Evolutionary conservation across 1,140 invertebrate genomes (phyloP).

Genomic region (Drosophila tsacasi): DNA sequence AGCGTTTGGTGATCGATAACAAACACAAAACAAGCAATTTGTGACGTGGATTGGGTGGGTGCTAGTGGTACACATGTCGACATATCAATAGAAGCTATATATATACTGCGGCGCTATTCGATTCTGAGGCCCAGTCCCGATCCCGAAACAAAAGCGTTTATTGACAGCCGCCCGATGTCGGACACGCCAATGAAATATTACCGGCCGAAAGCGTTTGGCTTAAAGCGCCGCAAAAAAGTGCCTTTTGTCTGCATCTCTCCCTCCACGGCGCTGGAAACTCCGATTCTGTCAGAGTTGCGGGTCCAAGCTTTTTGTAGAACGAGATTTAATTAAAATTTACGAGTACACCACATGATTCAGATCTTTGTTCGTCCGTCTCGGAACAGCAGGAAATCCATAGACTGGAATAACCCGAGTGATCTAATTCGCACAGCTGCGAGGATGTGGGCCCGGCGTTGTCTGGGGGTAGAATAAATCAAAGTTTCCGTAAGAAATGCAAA

Average conservation of each 20-base stretch:
- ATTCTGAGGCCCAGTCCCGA: slow-evolving; percentile 12
- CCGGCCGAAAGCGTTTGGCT: slow-evolving; percentile 37
- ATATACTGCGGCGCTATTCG: slow-evolving; percentile 49
- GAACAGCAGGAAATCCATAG: slow-evolving; percentile 72
- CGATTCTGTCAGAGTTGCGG: slow-evolving; percentile 55
- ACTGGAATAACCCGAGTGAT: slow-evolving; percentile 78
- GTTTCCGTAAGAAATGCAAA: slow-evolving; percentile 40
- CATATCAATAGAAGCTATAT: slow-evolving; percentile 33
- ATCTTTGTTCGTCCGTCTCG: slow-evolving; percentile 51
- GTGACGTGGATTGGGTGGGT: slow-evolving; percentile 72
- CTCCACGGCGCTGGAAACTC: slow-evolving; percentile 65
- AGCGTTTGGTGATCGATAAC: slow-evolving; percentile 44
- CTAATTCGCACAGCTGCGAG: slow-evolving; percentile 70
- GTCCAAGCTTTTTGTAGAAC: slow-evolving; percentile 39
- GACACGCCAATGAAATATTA: slow-evolving; percentile 75
- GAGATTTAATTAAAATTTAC: slow-evolving; percentile 80
- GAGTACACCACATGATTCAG: slow-evolving; percentile 52
- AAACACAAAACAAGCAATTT: slow-evolving; percentile 64
- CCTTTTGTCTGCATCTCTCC: slow-evolving; percentile 61
- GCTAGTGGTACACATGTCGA: slow-evolving; percentile 30
- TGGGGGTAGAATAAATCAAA: slow-evolving; percentile 52
- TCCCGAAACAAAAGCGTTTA: slow-evolving; percentile 58
- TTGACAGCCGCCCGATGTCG: slow-evolving; percentile 75
- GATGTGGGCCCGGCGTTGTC: slow-evolving; percentile 51
- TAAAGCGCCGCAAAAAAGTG: slow-evolving; percentile 53